Evolutionary conservation across 2,797 vertebrate genomes (phyloP), one percentile per base, ranked within the genome.

Genomic region (Acridotheres tristis): DNA sequence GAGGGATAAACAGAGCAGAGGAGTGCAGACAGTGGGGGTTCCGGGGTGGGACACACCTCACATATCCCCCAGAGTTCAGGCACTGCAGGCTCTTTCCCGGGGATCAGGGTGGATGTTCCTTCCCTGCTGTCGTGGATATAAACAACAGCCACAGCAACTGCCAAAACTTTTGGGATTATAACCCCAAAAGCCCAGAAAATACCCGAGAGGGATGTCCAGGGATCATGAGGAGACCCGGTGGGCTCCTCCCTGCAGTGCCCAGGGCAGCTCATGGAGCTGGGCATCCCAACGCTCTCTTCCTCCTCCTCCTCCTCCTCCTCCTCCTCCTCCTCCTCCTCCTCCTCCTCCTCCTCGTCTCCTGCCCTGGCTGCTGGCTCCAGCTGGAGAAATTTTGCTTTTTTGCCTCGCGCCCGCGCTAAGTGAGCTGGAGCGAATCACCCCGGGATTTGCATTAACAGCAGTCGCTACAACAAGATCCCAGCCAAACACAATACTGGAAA

Each of bases 391-490:
- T 75, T 75, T 50, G 54, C 47, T 29, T 74, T 77, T 61, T 26
- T 30, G 73, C 90, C 82, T 93, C 7, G 5, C n/a, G 4, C 54
- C 74, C 5, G 6, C 19, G 25, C 83, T 76, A 21, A 87, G 88
- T 14, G 76, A 93, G 92, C 90, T 75, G 85, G 92, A 95, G 95
- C 78, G 68, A 72, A 90, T 86, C 93, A 78, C 87, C 88, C 61
- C 47, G 42, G 96, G 95, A 96, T 94, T 94, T 96, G 95, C 96
- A 96, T 96, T 90, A 92, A 93, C 95, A 96, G 95, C 96, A 75
- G 93, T 96, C 84, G 77, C 96, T 96, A 94, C 96, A 95, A 94
- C 88, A 94, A 90, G 92, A 40, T 68, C 50, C 63, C 43, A 5
- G 96, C 96, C 96, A 96, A 96, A 17, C 92, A 94, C 94, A 95